Percentiles rank a stretch among this genome's conserved stretches.
Evolutionary conservation across 2,797 vertebrate species (phyloP).

Genomic region (Darevskia mixta): DNA sequence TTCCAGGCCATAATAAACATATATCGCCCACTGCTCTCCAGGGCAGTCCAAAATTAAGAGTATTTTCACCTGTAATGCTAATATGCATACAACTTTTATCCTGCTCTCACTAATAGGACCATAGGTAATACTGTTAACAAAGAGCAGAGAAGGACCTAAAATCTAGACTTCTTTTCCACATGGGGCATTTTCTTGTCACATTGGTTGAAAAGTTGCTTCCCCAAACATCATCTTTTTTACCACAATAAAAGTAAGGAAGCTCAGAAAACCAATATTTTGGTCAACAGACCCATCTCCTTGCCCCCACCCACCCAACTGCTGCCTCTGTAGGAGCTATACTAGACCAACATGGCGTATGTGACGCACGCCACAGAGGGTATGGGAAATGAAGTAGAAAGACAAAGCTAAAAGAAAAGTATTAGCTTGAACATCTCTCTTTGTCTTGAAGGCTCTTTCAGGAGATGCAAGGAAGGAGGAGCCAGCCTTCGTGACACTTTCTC

Average conservation of each 20-base stretch:
- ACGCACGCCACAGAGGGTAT: background rate
- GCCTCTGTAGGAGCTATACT: background rate
- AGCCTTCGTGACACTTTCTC: too few relatives aligned
- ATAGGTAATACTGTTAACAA: background rate
- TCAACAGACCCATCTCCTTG: background rate
- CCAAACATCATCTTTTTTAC: background rate
- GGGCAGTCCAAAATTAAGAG: background rate
- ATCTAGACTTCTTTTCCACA: background rate
- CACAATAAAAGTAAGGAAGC: accelerated
- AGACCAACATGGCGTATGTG: background rate
- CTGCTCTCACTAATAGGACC: background rate
- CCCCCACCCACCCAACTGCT: background rate
- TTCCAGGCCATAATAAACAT: background rate
- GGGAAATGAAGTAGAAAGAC: background rate
- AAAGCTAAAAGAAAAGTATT: too few relatives aligned
- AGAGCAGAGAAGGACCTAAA: constrained; percentile 3
- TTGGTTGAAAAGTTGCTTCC: background rate
- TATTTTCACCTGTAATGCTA: background rate
- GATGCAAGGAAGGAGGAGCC: too few relatives aligned
- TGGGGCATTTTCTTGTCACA: background rate
- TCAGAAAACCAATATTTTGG: background rate
- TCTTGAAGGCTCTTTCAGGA: too few relatives aligned
- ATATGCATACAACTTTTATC: background rate
- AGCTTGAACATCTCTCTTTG: too few relatives aligned
- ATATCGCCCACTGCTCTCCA: background rate